These are phyloP conservation scores for Sminthurides bifidus DNA, from an alignment of 1,140 invertebrate genomes.

Conservation along the genomic window DNA sequence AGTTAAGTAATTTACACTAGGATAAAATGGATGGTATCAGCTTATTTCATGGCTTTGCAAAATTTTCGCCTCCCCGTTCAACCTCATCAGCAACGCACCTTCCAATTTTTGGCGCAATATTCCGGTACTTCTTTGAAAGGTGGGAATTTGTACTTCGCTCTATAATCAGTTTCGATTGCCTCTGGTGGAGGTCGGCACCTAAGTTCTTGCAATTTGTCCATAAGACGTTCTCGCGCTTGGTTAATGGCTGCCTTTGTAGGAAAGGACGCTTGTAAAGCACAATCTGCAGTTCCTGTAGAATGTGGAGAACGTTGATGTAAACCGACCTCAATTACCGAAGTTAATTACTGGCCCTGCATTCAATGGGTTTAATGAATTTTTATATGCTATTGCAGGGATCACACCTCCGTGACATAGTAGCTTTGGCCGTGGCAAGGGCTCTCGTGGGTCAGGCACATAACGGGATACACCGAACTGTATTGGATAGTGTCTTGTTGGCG, in stretches of 20 bases:
- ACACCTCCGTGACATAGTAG: constrained; percentile 26
- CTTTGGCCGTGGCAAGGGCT: constrained; percentile 15
- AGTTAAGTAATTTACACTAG: constrained; percentile 1
- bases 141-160: constrained; percentile 19
- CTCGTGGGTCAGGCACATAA: constrained; percentile 26
- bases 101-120: constrained; percentile 20
- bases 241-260: constrained; percentile 24
- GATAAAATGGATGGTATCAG: neutral
- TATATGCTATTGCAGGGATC: neutral
- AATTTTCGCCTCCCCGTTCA: neutral
- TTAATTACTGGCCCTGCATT: neutral
- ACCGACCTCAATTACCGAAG: neutral
- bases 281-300: constrained; percentile 23
- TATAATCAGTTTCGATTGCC: constrained; percentile 21
- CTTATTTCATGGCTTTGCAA: too few species aligned
- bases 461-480: constrained; percentile 15
- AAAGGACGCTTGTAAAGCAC: constrained; percentile 26
- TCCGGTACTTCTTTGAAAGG: constrained; percentile 15
- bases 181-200: constrained; percentile 27
- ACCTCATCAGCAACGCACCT: constrained; percentile 1
- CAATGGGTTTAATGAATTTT: neutral
- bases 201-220: constrained; percentile 25
- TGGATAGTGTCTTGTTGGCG: constrained; percentile 25
- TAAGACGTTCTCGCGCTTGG: constrained; percentile 18
- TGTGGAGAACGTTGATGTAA: neutral